Conservation (phyloP, 2,888 invertebrate species). For the Cerastoderma edule region DNA sequence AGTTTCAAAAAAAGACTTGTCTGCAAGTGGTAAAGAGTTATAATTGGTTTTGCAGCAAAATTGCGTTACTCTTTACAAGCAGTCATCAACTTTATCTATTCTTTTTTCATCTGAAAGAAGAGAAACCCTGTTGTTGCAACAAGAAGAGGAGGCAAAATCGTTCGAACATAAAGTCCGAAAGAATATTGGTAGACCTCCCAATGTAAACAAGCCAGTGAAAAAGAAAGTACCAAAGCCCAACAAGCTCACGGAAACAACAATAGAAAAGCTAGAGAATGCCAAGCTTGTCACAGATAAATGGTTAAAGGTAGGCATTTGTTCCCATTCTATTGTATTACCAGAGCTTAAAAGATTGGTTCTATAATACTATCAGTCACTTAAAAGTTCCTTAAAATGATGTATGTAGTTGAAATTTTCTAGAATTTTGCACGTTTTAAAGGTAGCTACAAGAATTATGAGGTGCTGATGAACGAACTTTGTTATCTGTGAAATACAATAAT, state of each 20-base stretch:
- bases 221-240: background rate
- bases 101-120: background rate
- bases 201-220: background rate
- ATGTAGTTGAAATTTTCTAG: too few relatives aligned
- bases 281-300: slow-evolving; percentile 53
- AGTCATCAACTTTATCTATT: background rate
- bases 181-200: background rate
- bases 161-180: background rate
- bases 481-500: too few relatives aligned
- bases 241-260: slow-evolving; percentile 30
- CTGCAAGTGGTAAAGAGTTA: too few relatives aligned
- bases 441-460: too few relatives aligned
- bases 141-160: background rate
- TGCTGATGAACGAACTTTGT: too few relatives aligned
- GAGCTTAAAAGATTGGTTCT: too few relatives aligned
- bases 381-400: too few relatives aligned
- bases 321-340: too few relatives aligned
- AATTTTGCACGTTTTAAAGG: too few relatives aligned
- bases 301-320: slow-evolving; percentile 42
- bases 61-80: background rate
- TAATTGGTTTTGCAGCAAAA: too few relatives aligned
- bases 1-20: too few relatives aligned
- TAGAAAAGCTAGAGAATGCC: slow-evolving; percentile 50
- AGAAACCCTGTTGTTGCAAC: background rate
- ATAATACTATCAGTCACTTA: too few relatives aligned